Base-by-base conservation (phyloP, 1,140 invertebrate species). In the Saxidomus purpurata region DNA sequence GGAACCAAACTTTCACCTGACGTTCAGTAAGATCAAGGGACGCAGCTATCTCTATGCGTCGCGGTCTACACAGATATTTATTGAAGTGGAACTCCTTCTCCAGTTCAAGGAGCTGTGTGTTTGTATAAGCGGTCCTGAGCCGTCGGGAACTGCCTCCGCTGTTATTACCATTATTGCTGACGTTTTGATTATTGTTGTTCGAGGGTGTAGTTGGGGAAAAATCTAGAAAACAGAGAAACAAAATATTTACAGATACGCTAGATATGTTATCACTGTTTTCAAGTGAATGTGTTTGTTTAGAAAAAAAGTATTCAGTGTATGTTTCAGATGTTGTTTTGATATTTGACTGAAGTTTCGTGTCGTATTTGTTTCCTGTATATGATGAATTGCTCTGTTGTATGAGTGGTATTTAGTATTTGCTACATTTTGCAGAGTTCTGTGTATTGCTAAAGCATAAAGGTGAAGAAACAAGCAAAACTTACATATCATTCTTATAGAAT, bases 51-150 rank as follows among this genome's bases (percentile, higher is more conserved):
- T 98, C 97, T 38, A 98, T 98, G n/a, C 98, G 96, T 28, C 98
- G 96, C 0, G 98, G 97, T 34, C 98, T 96, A 89, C 97, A 98
- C 0, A 99, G 96, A 92, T 99, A 99, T 40, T 97, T 97, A 91
- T 97, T 98, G 89, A 97, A 96, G 86, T 97, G 97, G 94, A 98
- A 98, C 93, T 98, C 99, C 96, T 99, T 99, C 95, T 99, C 99
- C 91, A 99, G 96, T 96, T 99, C 99, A 2, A 99, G 99, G 47
- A 99, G 97, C 95, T 99, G 99, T 94, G 99, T 99, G 95, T 99
- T 99, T 79, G 98, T 99, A 96, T 99, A 99, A 95, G 99, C 99
- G 0, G 99, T 99, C 40, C 99, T 97, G 34, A 97, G 96, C 61
- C 97, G 94, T 89, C 96, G 97, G 15, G 94, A 92, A 34, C 90